Evolutionary conservation across 2,113 vertebrate species (phyloP), one percentile per base, ranked within the genome.

Genomic region (Charadrius vociferus): DNA sequence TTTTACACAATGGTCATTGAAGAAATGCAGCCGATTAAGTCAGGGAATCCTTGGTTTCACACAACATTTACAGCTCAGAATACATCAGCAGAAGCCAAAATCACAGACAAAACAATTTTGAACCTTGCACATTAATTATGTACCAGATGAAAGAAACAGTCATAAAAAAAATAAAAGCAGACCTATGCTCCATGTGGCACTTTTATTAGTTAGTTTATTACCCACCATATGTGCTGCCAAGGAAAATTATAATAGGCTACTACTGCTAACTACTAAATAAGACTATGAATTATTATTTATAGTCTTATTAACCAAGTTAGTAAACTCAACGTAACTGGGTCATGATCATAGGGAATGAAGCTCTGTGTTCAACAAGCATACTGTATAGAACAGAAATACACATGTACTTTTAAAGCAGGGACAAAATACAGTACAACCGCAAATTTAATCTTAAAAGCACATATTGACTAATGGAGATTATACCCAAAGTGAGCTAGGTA

Each of bases 161-260:
- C 32, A 36, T 96, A 96, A 97, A 97, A 97, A 97, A 97, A 96
- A 92, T 68, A 93, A 96, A 97, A 98, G 91, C 43, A 9, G 92
- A 96, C 91, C 94, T 94, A 55, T 96, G 94, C 12, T 98, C 71
- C 86, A 85, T 67, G 95, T 89, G 95, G 67, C 92, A 97, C 74
- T 93, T 98, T 98, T 97, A 98, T 97, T 95, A 93, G 95, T 94
- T 93, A 97, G 90, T 98, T 98, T 97, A 98, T 97, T 94, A 97
- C 77, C 68, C 58, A 47, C 96, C 92, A 90, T 97, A 97, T 97
- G 96, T 59, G 72, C 95, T 96, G 95, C 92, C 96, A 90, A 90
- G 81, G 84, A 96, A 98, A 97, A 97, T 96, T 97, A 96, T 95
- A 97, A 97, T 53, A 88, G 95, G 68, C 77, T 88, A 96, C 89